Percentiles rank a stretch among this genome's conserved stretches.
These are phyloP conservation scores for Erpetoichthys calabaricus DNA, from an alignment of 2,797 vertebrate species.

Conservation along the genomic window DNA sequence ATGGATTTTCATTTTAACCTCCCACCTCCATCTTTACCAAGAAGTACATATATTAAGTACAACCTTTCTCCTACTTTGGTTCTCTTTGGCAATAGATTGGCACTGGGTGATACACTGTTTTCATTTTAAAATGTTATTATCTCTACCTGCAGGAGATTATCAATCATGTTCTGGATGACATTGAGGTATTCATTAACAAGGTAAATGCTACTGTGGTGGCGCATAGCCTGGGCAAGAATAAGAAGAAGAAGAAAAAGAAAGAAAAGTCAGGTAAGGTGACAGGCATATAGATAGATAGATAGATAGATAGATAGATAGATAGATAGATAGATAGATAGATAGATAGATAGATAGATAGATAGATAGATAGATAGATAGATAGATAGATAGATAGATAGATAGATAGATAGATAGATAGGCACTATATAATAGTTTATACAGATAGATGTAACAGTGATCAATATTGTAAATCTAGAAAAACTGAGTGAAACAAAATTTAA, in stretches of 20 bases:
- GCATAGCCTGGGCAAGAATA: conserved; percentile 38
- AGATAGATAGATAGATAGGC: too few relatives aligned
- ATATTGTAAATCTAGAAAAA: neutral
- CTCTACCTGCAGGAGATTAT: conserved; percentile 43
- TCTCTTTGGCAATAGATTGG: too few relatives aligned
- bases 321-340: neutral
- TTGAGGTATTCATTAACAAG: conserved; percentile 36
- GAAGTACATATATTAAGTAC: too few relatives aligned
- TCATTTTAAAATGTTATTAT: neutral
- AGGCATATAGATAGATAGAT: neutral
- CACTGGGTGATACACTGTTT: too few relatives aligned
- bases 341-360: too few relatives aligned
- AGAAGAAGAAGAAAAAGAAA: conserved; percentile 30
- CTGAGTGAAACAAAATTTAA: neutral
- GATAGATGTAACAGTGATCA: neutral
- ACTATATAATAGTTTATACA: too few relatives aligned
- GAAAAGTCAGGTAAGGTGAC: conserved; percentile 32
- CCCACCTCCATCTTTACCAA: too few relatives aligned
- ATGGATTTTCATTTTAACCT: too few relatives aligned
- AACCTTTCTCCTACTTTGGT: too few relatives aligned
- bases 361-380: too few relatives aligned
- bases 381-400: too few relatives aligned
- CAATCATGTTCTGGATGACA: conserved; percentile 46
- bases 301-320: neutral
- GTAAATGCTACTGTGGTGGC: conserved; percentile 20